These are phyloP conservation scores for Pantelozetes paolii DNA, from an alignment of 2,888 invertebrate species.

Conservation along the genomic window DNA sequence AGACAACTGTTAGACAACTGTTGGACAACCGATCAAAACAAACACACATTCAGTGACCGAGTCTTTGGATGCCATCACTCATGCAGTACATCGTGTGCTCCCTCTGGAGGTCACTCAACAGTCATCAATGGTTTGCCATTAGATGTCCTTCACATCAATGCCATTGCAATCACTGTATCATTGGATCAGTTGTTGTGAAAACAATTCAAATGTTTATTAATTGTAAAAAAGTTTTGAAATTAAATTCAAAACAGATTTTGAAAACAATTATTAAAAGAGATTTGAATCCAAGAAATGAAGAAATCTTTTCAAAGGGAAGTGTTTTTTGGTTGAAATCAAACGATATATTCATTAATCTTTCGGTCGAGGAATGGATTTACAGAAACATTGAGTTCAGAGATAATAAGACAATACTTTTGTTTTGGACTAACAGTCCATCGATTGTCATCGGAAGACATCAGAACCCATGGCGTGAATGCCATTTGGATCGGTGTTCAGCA, in stretches of 20 bases:
- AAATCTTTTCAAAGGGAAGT: neutral
- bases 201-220: neutral
- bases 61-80: too few species aligned
- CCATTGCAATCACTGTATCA: neutral
- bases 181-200: neutral
- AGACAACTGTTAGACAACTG: too few species aligned
- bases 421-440: conserved; percentile 90
- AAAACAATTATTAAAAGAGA: neutral
- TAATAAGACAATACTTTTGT: conserved; percentile 64
- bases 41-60: too few species aligned
- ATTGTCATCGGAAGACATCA: conserved; percentile 95
- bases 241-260: neutral
- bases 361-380: conserved; percentile 94
- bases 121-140: neutral
- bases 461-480: conserved; percentile 91
- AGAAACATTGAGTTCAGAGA: conserved; percentile 16
- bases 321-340: conserved; percentile 48
- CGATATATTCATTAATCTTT: conserved; percentile 86
- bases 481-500: conserved; percentile 64
- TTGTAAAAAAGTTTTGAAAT: neutral
- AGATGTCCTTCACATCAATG: neutral
- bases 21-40: too few species aligned
- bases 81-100: too few species aligned
- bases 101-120: too few species aligned
- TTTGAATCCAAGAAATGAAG: neutral